These are phyloP conservation scores for Neosalanx taihuensis DNA, from an alignment of 2,797 vertebrate species.

Conservation along the genomic window DNA sequence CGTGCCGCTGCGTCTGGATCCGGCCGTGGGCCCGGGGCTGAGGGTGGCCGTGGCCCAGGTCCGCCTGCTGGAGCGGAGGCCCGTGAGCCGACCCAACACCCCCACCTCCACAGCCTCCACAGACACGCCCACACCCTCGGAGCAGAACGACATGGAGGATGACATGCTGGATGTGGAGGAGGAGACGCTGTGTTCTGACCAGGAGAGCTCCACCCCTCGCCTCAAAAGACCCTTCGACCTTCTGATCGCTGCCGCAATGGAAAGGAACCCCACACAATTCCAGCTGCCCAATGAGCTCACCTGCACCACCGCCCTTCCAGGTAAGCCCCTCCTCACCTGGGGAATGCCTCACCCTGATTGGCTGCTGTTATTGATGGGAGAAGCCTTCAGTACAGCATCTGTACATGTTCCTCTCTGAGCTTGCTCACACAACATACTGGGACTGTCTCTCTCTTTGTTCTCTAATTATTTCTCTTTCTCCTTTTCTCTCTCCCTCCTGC, in stretches of 20 bases:
- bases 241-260: slow-evolving; percentile 87
- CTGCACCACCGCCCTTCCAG: slow-evolving; percentile 88
- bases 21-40: slow-evolving; percentile 57
- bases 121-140: slow-evolving; percentile 83
- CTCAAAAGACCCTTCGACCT: slow-evolving; percentile 87
- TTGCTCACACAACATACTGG: too few species aligned
- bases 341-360: too few species aligned
- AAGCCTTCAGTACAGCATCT: too few species aligned
- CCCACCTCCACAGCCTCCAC: slow-evolving; percentile 85
- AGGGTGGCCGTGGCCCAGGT: slow-evolving; percentile 81
- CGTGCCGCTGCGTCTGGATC: slow-evolving; percentile 55
- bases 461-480: too few species aligned
- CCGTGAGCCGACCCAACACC: slow-evolving; percentile 84
- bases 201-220: slow-evolving; percentile 76
- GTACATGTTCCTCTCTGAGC: too few species aligned
- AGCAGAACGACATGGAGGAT: slow-evolving; percentile 83
- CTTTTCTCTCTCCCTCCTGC: too few species aligned
- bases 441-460: too few species aligned
- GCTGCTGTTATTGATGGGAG: too few species aligned
- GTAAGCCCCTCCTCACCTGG: slow-evolving; percentile 45
- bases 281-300: slow-evolving; percentile 87
- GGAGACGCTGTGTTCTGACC: slow-evolving; percentile 76
- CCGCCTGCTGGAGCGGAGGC: slow-evolving; percentile 81
- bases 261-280: slow-evolving; percentile 87
- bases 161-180: slow-evolving; percentile 88